Evolutionary conservation across 2,888 invertebrate genomes (phyloP), one percentile per base, ranked within the genome.

Genomic region (Calliphora vomitoria): DNA sequence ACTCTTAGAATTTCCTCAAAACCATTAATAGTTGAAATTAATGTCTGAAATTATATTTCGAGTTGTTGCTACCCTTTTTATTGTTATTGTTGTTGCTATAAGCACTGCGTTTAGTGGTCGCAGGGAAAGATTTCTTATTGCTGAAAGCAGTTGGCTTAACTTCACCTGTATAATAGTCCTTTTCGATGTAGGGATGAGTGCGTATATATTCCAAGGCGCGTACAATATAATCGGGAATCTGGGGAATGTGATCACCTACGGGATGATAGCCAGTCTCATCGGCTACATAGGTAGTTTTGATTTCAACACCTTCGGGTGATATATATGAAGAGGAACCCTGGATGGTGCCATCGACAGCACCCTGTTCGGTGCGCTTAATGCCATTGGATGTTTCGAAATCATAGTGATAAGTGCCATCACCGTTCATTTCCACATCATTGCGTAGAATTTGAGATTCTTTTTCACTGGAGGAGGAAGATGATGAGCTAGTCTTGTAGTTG

Each of bases 231-330:
- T 92, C 92, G 6, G 92, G 92, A 15, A 90, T 90, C 83, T 92
- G 90, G 64, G 92, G 92, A 82, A 92, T 91, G 69, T 92, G 92
- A 83, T 92, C 91, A 35, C 92, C 92, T 0, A 91, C 89, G 1
- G 92, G 90, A 90, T 92, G 92, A 62, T 92, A 92, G 20, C 92
- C 92, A 35, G 83, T 91, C 55, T 92, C 92, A 78, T 92, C 92
- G 66, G 92, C 92, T 53, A 91, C 90, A 89, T 92, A 92, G 75
- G 84, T 90, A 0, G 90, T 79, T 76, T 91, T 91, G 15, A 92
- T 90, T 78, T 90, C 90, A 6, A 89, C 84, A 20, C 92, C 92
- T 31, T 92, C 92, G 35, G 92, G 92, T 0, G 92, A 92, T 35
- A 82, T 90, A 81, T 92, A 92, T 20, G 91, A 91, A n/a, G 90